Evolutionary conservation across 1,140 invertebrate species (phyloP).

Genomic region (Cryptotermes secundus): DNA sequence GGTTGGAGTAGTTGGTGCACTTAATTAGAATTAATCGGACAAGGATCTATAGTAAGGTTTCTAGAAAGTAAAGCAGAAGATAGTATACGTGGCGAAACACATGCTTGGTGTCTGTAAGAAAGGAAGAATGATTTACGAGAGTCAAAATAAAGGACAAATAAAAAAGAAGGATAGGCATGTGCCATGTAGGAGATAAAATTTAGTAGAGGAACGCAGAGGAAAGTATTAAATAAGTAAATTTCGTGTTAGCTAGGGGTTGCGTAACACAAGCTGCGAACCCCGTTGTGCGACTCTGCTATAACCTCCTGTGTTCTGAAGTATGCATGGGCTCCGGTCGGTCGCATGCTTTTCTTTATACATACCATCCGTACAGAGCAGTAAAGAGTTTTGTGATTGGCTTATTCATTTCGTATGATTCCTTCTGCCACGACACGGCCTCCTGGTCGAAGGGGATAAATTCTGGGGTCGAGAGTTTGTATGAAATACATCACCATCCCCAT

Average conservation of each 20-base stretch:
- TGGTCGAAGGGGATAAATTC: not conserved
- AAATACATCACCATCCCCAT: not conserved
- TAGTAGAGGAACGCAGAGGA: too few species aligned
- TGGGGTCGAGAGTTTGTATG: slow-evolving; percentile 8
- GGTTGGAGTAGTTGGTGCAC: too few species aligned
- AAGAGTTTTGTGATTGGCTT: not conserved
- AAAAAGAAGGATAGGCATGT: too few species aligned
- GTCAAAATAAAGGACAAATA: too few species aligned
- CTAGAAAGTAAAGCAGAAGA: too few species aligned
- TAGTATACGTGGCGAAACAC: too few species aligned
- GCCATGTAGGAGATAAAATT: too few species aligned
- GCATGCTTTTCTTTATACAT: slow-evolving; percentile 9
- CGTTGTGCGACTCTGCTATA: not conserved
- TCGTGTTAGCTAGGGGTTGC: not conserved
- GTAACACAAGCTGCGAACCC: not conserved
- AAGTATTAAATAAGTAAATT: too few species aligned
- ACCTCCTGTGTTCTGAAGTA: not conserved
- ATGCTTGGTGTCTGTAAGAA: too few species aligned
- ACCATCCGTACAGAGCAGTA: not conserved
- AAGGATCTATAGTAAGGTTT: too few species aligned
- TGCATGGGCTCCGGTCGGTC: not conserved
- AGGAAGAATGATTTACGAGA: too few species aligned
- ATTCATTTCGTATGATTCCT: not conserved
- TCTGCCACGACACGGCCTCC: not conserved
- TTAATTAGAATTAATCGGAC: too few species aligned